phyloP scores from a whole-genome alignment of 1,140 invertebrate genomes.

The Drosophila grimshawi region DNA sequence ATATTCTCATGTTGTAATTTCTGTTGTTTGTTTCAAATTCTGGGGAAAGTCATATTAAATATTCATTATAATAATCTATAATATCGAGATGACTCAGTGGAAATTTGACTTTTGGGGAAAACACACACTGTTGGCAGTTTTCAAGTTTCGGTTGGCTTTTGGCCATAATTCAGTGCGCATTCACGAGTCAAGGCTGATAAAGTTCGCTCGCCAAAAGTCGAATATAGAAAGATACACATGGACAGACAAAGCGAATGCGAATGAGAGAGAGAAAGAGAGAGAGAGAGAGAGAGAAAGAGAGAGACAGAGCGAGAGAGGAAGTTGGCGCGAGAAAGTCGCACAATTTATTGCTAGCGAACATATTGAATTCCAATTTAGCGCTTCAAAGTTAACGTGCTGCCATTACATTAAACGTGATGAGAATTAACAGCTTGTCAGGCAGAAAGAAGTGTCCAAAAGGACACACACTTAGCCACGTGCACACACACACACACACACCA shows the following conservation, averaged over 20 bases:
- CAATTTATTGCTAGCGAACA: slow-evolving; percentile 72
- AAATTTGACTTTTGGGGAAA: slow-evolving; percentile 52
- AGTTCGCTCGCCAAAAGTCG: slow-evolving; percentile 34
- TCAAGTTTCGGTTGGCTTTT: slow-evolving; percentile 24
- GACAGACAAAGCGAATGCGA: neutral
- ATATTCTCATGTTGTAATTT: neutral
- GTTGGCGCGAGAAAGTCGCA: slow-evolving; percentile 22
- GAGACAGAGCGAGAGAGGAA: neutral
- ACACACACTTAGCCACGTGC: slow-evolving; percentile 7
- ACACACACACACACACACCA: neutral
- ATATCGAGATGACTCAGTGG: slow-evolving; percentile 37
- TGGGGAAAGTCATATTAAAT: slow-evolving; percentile 68
- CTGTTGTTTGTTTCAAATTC: neutral
- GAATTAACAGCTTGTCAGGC: slow-evolving; percentile 72
- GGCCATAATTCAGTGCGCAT: slow-evolving; percentile 60
- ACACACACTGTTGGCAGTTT: slow-evolving; percentile 30
- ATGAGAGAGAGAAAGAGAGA: neutral
- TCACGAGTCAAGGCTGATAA: slow-evolving; percentile 38
- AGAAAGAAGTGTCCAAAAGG: slow-evolving; percentile 23
- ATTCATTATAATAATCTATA: slow-evolving; percentile 76
- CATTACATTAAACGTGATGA: slow-evolving; percentile 82
- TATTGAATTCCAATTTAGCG: slow-evolving; percentile 81
- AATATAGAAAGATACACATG: slow-evolving; percentile 32
- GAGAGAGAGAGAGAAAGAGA: neutral
- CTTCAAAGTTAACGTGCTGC: slow-evolving; percentile 79